phyloP scores from a whole-genome alignment of 1,140 invertebrate species.

The Hylyphantes graminicola region DNA sequence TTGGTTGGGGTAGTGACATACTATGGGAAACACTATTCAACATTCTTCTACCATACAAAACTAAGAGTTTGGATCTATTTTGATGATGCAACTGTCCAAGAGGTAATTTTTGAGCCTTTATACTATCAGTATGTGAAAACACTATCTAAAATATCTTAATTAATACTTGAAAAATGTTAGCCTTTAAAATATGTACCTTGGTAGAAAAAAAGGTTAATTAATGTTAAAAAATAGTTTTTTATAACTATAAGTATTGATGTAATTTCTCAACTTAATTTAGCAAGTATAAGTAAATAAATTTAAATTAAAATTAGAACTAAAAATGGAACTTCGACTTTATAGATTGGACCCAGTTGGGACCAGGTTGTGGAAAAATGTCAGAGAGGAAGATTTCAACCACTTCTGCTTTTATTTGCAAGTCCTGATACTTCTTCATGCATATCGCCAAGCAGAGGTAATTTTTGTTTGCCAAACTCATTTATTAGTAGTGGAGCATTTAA shows the following conservation, averaged over 20 bases:
- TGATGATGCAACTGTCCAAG: slow-evolving; percentile 93
- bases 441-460: slow-evolving; percentile 75
- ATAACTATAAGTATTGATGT: not conserved
- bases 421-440: slow-evolving; percentile 78
- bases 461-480: not conserved
- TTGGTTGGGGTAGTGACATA: slow-evolving; percentile 94
- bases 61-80: slow-evolving; percentile 94
- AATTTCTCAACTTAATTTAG: no score
- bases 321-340: not conserved
- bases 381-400: slow-evolving; percentile 89
- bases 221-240: not conserved
- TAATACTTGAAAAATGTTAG: no score
- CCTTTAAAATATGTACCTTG: not conserved
- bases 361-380: slow-evolving; percentile 90
- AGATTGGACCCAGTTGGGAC: slow-evolving; percentile 89
- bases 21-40: slow-evolving; percentile 97
- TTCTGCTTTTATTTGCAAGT: slow-evolving; percentile 89
- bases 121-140: no score
- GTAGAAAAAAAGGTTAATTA: not conserved
- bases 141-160: no score
- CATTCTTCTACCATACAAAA: slow-evolving; percentile 96
- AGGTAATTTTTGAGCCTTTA: slow-evolving; percentile 70
- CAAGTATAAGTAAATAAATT: not conserved
- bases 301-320: not conserved
- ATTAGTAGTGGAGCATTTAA: no score